Base-by-base conservation (phyloP, 1,140 invertebrate genomes). In the Saxidomus purpurata region DNA sequence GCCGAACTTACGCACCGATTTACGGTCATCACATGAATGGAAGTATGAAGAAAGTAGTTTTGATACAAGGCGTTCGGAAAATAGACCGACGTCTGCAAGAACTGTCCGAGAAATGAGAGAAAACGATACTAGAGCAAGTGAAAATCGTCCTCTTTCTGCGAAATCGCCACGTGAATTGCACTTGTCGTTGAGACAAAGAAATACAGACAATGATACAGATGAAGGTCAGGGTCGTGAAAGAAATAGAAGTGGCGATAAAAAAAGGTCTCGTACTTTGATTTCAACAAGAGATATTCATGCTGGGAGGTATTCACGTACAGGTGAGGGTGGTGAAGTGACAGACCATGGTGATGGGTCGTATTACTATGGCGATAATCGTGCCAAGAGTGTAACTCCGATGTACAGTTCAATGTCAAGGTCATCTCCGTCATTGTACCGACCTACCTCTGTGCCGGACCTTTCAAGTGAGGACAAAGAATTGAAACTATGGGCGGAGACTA, bases 241-340 rank as follows among this genome's bases (percentile, higher is more conserved):
- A 25, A 47, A 49, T 28, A 79, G 55, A 28, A 71, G 80, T 34
- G 79, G 67, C 0, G 87, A 83, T 55, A 89, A 89, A 59, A 81
- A 52, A 59, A 52, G 43, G 36, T 61, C 74, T 1, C 59, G 79
- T 22, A 67, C 69, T 19, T 69, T 89, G 34, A 89, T 89, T 43
- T 89, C 87, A 6, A 89, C 87, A 40, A 28, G 80, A 59, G 87
- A 89, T 55, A 89, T 89, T 40, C 87, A 89, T 61, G 61, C 87
- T 59, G 87, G 87, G 34, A 38, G 82, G 3, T 84, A 71, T 38
- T 43, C 63, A 40, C 36, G 43, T 3, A 47, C n/a, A 49, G 40
- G 38, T 17, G 82, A 84, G 1, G 82, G 47, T 28, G 63, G 40
- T 11, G n/a, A n/a, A n/a, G n/a, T n/a, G n/a, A n/a, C n/a, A n/a